Evolutionary conservation across 92 coral and sea anemone genomes (phyloP).

Genomic region (Desmophyllum pertusum): DNA sequence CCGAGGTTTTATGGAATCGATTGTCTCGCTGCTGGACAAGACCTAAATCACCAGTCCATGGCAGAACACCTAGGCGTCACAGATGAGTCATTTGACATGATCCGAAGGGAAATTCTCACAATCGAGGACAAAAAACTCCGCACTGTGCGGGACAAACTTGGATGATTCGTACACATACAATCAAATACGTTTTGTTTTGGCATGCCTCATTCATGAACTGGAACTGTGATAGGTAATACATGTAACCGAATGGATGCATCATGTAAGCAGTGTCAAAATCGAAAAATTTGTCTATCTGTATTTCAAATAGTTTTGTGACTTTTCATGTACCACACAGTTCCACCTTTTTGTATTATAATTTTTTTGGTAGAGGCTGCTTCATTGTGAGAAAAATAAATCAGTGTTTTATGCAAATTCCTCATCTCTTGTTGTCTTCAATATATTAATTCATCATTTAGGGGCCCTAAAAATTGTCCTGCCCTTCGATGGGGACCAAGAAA

Average conservation of each 20-base stretch:
- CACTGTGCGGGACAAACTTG: neutral
- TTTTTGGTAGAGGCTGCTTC: too few relatives aligned
- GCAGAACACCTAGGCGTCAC: neutral
- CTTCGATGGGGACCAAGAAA: too few relatives aligned
- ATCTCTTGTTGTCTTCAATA: too few relatives aligned
- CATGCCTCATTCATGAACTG: neutral
- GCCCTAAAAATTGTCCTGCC: too few relatives aligned
- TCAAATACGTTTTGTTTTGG: constrained; percentile 10
- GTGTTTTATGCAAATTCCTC: too few relatives aligned
- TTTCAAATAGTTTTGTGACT: too few relatives aligned
- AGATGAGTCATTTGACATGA: neutral
- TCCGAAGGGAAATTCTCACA: neutral
- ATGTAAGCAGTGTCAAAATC: neutral
- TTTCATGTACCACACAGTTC: too few relatives aligned
- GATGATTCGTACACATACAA: neutral
- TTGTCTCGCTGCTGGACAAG: constrained; percentile 7
- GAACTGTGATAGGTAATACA: neutral
- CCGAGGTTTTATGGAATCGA: constrained; percentile 1
- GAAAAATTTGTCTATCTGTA: too few relatives aligned
- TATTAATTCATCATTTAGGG: too few relatives aligned
- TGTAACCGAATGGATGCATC: neutral
- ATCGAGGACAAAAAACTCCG: constrained; percentile 8
- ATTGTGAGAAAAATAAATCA: too few relatives aligned
- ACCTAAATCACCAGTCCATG: neutral
- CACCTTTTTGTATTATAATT: too few relatives aligned